A percentile compares a stretch with the other conserved stretches of the same genome.
These are phyloP conservation scores for Solenopsis fugax DNA, from an alignment of 1,140 invertebrate species.

Conservation along the genomic window DNA sequence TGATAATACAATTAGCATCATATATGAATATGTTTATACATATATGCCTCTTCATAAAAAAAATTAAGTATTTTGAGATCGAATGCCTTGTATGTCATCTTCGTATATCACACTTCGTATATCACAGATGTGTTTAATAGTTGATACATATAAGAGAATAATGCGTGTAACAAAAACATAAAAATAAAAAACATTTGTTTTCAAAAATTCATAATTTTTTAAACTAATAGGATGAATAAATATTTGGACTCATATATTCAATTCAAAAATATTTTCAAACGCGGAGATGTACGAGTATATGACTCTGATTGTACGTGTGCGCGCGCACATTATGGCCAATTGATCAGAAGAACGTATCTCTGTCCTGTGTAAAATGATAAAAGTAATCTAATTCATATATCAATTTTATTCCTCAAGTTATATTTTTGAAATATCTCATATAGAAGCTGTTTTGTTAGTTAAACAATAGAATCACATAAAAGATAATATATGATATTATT, in stretches of 20 bases:
- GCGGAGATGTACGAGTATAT: not conserved
- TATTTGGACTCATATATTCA: not conserved
- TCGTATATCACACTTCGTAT: not conserved
- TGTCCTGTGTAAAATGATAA: constrained; percentile 74
- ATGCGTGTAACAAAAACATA: not conserved
- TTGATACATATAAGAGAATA: not conserved
- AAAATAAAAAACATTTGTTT: not conserved
- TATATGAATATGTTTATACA: not conserved
- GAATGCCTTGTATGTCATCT: not conserved
- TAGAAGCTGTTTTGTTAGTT: not conserved
- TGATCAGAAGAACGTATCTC: constrained; percentile 82
- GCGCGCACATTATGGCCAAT: constrained; percentile 83
- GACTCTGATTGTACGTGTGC: constrained; percentile 62
- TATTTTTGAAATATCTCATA: not conserved
- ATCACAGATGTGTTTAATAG: not conserved
- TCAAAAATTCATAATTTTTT: not conserved
- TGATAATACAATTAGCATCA: not conserved
- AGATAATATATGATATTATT: not conserved
- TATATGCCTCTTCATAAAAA: not conserved
- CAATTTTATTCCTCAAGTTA: not conserved
- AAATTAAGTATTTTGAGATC: not conserved
- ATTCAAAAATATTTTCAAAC: not conserved
- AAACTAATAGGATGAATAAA: not conserved
- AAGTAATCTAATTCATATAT: constrained; percentile 42
- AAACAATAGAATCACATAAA: not conserved